Conservation (phyloP, 2,888 invertebrate genomes). For the Mythimna impura region DNA sequence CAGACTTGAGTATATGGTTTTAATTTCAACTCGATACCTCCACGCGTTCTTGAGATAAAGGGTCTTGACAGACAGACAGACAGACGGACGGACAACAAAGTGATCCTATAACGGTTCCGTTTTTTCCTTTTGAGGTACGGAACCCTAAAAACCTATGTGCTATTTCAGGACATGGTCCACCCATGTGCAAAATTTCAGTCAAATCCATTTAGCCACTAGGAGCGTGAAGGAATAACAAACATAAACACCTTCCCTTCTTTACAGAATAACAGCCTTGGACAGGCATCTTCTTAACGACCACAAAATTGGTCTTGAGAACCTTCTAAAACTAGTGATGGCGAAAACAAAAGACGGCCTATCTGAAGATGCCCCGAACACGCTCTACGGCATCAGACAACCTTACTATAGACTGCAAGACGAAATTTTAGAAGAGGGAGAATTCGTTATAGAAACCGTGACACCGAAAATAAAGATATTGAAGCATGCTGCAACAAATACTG, state of each 20-base stretch:
- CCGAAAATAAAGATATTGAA: constrained; percentile 84
- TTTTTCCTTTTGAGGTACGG: no score
- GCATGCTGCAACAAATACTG: constrained; percentile 80
- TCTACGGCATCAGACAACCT: constrained; percentile 73
- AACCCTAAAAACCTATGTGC: not conserved
- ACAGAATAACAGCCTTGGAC: constrained; percentile 85
- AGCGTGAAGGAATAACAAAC: not conserved
- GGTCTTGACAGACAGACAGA: no score
- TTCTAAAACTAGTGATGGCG: constrained; percentile 83
- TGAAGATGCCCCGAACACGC: constrained; percentile 64
- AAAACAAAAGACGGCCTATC: constrained; percentile 83
- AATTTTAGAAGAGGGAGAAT: constrained; percentile 81
- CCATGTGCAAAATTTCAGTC: not conserved
- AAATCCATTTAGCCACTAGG: not conserved
- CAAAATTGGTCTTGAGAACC: constrained; percentile 82
- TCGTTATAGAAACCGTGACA: constrained; percentile 80
- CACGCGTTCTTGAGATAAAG: no score
- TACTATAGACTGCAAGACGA: constrained; percentile 79
- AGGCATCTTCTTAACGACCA: constrained; percentile 84
- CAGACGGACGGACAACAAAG: no score
- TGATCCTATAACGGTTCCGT: no score
- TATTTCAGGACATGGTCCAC: not conserved
- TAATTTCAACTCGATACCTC: no score
- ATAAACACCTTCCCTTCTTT: constrained; percentile 32
- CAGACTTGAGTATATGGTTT: no score